Evolutionary conservation across 2,113 vertebrate genomes (phyloP), one percentile per base, ranked within the genome.

Genomic region (Chaetodon auriga): DNA sequence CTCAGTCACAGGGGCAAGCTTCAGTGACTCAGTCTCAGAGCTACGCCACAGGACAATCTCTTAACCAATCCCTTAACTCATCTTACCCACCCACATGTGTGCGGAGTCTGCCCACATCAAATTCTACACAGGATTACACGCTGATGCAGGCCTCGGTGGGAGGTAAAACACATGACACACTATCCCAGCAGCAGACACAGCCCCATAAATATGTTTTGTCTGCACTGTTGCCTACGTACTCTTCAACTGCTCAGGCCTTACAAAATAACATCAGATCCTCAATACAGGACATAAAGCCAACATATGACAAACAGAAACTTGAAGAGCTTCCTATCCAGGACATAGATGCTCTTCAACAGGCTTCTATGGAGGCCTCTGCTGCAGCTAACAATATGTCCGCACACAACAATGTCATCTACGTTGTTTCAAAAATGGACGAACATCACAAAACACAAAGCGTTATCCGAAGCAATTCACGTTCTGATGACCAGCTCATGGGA

Each of bases 401-500:
- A 78, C 96, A 97, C 86, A 97, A 97, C 84, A 95, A 95, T 41
- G 87, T 96, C 15, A 92, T 97, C 68, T 98, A 97, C 60, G 96
- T 97, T 75, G 95, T 96, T 83, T 98, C 97, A 43, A 99, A 99
- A 94, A 95, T 96, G 91, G 97, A 98, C 46, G 97, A 98, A 87
- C 94, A 96, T 76, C 97, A 97, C 61, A 96, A 96, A 90, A 96
- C 96, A 69, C 98, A 98, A 90, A 98, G 97, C n/a, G 97, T 99
- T 11, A 99, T 98, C 82, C 96, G 97, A 92, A 99, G 96, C 91
- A 98, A 96, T 91, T 97, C 97, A 21, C 96, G 95, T 45, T 95
- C 97, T 54, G 97, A 97, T 83, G 97, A 98, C 68, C 97, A 97
- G 57, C 94, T 97, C 62, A 93, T 97, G 92, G 96, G 96, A 48